Evolutionary conservation across 2,113 vertebrate genomes (phyloP), one percentile per base, ranked within the genome.

Genomic region (Malurus melanocephalus): DNA sequence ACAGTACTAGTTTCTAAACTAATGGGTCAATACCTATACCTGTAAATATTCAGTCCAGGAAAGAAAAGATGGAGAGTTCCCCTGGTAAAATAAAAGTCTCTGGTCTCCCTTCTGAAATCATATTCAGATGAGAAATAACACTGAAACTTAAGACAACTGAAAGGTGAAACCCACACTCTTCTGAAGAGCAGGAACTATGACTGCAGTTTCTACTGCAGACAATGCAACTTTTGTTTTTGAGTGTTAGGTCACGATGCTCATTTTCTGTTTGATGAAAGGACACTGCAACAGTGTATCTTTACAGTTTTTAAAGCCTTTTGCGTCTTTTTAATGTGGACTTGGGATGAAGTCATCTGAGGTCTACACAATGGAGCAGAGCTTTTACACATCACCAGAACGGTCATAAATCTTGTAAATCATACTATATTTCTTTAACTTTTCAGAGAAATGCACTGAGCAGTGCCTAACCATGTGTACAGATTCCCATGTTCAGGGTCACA

Each of bases 201-300:
- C 28, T 46, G 40, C 35, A 59, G 23, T 16, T 45, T 46, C n/a
- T 28, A 16, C 0, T 11, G 17, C 0, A 65, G 22, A 76, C 56
- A 62, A 72, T 0, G 0, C 26, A 68, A 64, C n/a, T 28, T 61
- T 13, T 35, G 17, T 26, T 46, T 10, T 14, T 38, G 33, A 80
- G 20, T 16, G 14, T 52, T 45, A 13, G 35, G 49, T 22, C n/a
- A 77, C 0, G 1, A 57, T 16, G 13, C 15, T 66, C 8, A 60
- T 72, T 48, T 85, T 67, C 72, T 73, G 10, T 59, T 69, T 33
- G 56, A 53, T 23, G 13, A 57, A 56, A 79, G 65, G 24, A 66
- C 68, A 73, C 10, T 28, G 33, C 24, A 81, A 40, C 19, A 88
- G 19, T 0, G 7, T 46, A 28, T 73, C 46, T 65, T 53, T 8